A percentile compares a stretch with the other conserved stretches of the same genome.
Conservation (phyloP, 2,113 vertebrate genomes). For the Pagrus major region DNA sequence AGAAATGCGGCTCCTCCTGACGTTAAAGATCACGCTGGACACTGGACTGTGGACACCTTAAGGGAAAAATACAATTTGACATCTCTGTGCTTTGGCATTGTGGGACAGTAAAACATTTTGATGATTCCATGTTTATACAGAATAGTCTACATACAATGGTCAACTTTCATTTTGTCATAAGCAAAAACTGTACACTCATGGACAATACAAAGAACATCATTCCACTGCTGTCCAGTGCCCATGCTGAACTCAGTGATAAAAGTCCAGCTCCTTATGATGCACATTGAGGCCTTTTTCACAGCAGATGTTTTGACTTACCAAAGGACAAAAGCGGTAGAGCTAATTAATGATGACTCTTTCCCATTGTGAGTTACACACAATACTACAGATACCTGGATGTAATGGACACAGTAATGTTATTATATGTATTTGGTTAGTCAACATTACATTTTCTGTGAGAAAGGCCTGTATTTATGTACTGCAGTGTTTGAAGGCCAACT, state of each 20-base stretch:
- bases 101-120: not conserved
- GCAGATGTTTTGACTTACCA: constrained; percentile 19
- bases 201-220: not conserved
- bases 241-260: constrained; percentile 1
- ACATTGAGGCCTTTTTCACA: constrained; percentile 16
- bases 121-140: not conserved
- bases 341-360: not conserved
- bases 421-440: constrained; percentile 2
- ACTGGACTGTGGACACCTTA: not conserved
- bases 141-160: not conserved
- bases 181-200: not conserved
- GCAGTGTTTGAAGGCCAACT: constrained; percentile 79
- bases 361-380: not conserved
- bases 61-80: not conserved
- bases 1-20: constrained; percentile 76
- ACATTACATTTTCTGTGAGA: constrained; percentile 12
- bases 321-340: not conserved
- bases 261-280: not conserved
- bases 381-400: not conserved
- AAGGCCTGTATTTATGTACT: constrained; percentile 32
- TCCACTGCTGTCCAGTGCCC: constrained; percentile 6
- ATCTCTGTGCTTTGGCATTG: not conserved
- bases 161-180: not conserved
- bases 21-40: constrained; percentile 64
- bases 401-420: not conserved